Conservation (phyloP, 2,113 vertebrate species). For the Cinclus cinclus region DNA sequence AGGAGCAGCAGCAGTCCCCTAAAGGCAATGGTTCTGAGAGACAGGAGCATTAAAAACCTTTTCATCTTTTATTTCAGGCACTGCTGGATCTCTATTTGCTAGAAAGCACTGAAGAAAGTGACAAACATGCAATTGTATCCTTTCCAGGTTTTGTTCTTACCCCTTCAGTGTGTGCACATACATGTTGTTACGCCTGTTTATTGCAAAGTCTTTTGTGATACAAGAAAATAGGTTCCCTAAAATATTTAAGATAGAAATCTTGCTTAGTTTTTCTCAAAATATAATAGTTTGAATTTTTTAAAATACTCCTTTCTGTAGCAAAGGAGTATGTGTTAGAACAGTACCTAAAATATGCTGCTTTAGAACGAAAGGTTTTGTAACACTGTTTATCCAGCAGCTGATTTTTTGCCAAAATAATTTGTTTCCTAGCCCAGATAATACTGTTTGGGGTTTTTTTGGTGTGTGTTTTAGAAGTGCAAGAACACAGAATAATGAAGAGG, state of each 20-base stretch:
- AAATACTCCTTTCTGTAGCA: rapidly evolving
- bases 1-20: constrained; percentile 62
- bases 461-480: neutral
- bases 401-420: neutral
- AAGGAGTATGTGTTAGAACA: neutral
- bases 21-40: neutral
- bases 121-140: constrained; percentile 96
- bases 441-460: neutral
- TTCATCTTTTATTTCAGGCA: constrained; percentile 75
- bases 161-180: neutral
- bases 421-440: neutral
- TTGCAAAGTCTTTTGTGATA: neutral
- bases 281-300: rapidly evolving
- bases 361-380: neutral
- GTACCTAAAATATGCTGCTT: neutral
- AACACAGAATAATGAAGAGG: neutral
- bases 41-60: neutral
- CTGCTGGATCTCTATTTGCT: constrained; percentile 92
- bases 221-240: neutral
- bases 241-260: neutral
- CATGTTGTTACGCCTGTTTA: neutral
- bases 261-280: neutral
- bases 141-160: constrained; percentile 33
- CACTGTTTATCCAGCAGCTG: neutral
- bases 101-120: constrained; percentile 82